Evolutionary conservation across 2,113 vertebrate genomes (phyloP), one percentile per base, ranked within the genome.

Genomic region (Seriola rivoliana): DNA sequence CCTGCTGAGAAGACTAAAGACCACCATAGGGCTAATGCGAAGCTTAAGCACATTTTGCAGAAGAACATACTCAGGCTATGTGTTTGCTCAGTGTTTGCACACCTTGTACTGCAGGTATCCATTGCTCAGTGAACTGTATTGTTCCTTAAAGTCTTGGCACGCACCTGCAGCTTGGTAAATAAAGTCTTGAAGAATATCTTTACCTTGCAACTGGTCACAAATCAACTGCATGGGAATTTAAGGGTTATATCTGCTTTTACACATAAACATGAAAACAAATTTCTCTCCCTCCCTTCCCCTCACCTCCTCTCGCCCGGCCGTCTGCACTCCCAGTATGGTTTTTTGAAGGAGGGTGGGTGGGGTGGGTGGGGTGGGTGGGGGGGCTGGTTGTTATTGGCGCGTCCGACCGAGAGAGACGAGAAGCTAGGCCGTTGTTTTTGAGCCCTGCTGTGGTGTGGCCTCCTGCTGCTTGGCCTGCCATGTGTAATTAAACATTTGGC

Each of bases 401-500:
- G 46, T 84, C 88, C 48, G 65, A 88, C 86, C 55, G 76, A 90
- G 85, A 90, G 85, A 71, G 79, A 62, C 64, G 77, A 81, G 69
- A 87, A 82, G 66, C 78, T 73, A 62, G 83, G 77, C 94, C 91
- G 94, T 95, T 96, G 95, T 96, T 97, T 97, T 96, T 94, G 95
- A 96, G 95, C 94, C 95, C 94, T 57, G 89, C 94, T 94, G 95
- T 92, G 92, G 93, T 93, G 94, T 92, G 95, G 96, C 96, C 96
- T 95, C 96, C 97, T 93, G 95, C 97, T 97, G 98, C 96, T 97
- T 92, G 92, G 96, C 96, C 98, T 98, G 98, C 97, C 97, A 97
- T 96, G 96, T 97, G 97, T 98, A 98, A 99, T 99, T 99, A 98
- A 98, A 98, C 97, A 98, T 99, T 99, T 98, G 97, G 97, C 97